Evolutionary conservation across 2,797 vertebrate genomes (phyloP).

Genomic region (Arctocebus calabarensis): DNA sequence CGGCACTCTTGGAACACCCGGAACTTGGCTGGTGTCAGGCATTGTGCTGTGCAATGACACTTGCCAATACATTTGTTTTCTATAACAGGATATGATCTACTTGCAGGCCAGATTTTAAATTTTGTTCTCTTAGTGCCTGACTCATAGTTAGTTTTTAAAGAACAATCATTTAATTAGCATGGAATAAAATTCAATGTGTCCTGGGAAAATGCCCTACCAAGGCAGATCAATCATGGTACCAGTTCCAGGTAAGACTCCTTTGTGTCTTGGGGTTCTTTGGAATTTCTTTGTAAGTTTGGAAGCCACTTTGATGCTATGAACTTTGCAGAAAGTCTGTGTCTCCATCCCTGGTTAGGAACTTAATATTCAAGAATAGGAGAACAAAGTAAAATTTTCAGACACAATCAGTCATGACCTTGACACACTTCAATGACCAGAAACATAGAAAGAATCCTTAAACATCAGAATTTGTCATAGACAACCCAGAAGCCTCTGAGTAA

Average conservation of each 20-base stretch:
- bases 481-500: background rate
- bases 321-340: fast-evolving
- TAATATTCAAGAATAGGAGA: background rate
- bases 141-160: background rate
- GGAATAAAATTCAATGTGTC: background rate
- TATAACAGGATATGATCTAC: background rate
- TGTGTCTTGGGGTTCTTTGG: background rate
- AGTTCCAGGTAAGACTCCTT: background rate
- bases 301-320: background rate
- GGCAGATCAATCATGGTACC: background rate
- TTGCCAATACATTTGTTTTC: background rate
- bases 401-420: background rate
- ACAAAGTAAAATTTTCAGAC: background rate
- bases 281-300: background rate
- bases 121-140: background rate
- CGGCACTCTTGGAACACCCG: background rate
- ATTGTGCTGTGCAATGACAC: background rate
- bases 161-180: background rate
- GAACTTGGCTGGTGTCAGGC: background rate
- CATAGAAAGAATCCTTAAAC: background rate
- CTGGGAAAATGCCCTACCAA: background rate
- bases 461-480: background rate
- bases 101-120: background rate
- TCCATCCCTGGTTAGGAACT: background rate
- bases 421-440: background rate